Evolutionary conservation across 2,888 invertebrate genomes (phyloP), one percentile per base, ranked within the genome.

Genomic region (Ophonus ardosiacus): DNA sequence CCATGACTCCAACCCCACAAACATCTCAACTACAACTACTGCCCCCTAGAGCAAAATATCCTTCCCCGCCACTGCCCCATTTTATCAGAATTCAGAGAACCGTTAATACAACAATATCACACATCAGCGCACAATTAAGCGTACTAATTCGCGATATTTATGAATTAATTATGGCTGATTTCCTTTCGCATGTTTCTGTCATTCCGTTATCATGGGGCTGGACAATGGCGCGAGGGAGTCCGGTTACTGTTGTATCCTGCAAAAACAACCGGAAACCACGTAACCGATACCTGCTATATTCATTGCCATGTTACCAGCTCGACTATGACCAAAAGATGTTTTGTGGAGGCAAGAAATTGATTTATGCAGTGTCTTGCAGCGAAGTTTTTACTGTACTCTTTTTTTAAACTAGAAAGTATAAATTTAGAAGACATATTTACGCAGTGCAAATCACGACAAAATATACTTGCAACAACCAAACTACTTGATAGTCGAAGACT

Each of bases 131-230:
- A 68, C 68, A 68, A 68, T 68, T 68, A 38, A 68, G 31, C 68
- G 68, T 38, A 81, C 65, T 81, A 59, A 65, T 81, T 81, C 65
- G 43, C 51, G 17, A 81, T 81, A 81, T 81, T 83, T 61, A 83
- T 83, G 83, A 83, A 83, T 83, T 83, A 76, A 76, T 83, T 83
- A 83, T 83, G 57, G 83, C 76, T 83, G 71, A 83, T 83, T 83
- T 83, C 83, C 76, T 83, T 71, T 24, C n/a, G 74, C 63, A 65
- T 81, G 81, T 81, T 81, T 81, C 43, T 83, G 83, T 74, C 74
- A 83, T 83, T 82, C 76, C 71, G 76, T 83, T 83, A 74, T 63
- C 83, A 83, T 71, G 82, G 68, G 17, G 15, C 40, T 40, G 10
- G 18, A 18, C 43, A 8, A 18, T 17, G 71, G 71, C 71, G 76